These are phyloP conservation scores for Malacosoma neustria DNA, from an alignment of 2,888 invertebrate genomes.

Conservation along the genomic window DNA sequence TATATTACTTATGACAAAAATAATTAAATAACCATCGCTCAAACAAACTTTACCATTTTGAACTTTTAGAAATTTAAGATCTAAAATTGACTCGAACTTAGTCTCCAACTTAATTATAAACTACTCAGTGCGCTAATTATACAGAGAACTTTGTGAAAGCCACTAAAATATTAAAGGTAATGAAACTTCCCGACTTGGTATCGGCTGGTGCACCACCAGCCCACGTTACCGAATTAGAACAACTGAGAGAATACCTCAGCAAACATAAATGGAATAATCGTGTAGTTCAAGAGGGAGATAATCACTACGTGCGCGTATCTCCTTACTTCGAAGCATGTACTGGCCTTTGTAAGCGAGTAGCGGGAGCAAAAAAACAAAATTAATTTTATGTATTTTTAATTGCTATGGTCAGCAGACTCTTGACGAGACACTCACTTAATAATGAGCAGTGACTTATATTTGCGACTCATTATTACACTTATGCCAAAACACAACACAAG, in stretches of 20 bases:
- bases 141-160: constrained; percentile 13
- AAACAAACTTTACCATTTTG: background rate
- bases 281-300: constrained; percentile 48
- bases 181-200: constrained; percentile 16
- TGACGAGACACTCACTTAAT: too few species aligned
- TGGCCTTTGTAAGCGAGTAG: constrained; percentile 22
- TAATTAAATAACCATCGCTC: too few species aligned
- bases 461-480: too few species aligned
- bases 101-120: constrained; percentile 14
- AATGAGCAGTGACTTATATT: too few species aligned
- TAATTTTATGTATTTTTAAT: too few species aligned
- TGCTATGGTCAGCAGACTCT: too few species aligned
- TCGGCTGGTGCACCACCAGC: constrained; percentile 24
- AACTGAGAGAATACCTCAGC: constrained; percentile 28
- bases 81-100: constrained; percentile 12
- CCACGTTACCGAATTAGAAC: constrained; percentile 43
- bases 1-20: too few species aligned
- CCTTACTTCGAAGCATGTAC: constrained; percentile 17
- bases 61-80: background rate
- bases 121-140: constrained; percentile 14
- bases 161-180: constrained; percentile 18
- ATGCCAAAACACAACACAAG: too few species aligned
- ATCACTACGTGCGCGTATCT: constrained; percentile 16
- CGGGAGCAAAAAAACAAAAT: constrained; percentile 13
- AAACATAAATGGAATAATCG: constrained; percentile 63